Conservation (phyloP, 2,797 vertebrate species). For the Gymnocypris eckloni region DNA sequence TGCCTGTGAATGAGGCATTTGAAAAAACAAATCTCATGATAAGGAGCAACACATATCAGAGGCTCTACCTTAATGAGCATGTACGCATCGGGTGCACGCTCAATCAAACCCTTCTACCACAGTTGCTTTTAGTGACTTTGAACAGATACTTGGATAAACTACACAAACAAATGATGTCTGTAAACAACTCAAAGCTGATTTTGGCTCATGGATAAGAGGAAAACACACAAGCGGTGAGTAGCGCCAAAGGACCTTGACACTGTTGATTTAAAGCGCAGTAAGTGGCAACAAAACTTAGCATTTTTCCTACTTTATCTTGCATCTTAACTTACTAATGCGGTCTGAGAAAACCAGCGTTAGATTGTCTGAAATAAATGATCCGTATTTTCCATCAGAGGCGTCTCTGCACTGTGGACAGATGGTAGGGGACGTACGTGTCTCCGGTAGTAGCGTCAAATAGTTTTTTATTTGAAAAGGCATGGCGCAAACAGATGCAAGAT, state of each 20-base stretch:
- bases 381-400: constrained; percentile 45
- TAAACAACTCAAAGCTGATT: constrained; percentile 12
- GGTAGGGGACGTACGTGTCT: constrained; percentile 36
- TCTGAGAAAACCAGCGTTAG: constrained; percentile 31
- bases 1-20: neutral
- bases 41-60: neutral
- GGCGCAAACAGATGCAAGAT: constrained; percentile 31
- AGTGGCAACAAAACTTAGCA: neutral
- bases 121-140: constrained; percentile 6
- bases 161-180: constrained; percentile 1
- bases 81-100: neutral
- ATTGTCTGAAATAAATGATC: constrained; percentile 41
- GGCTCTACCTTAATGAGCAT: constrained; percentile 12
- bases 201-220: constrained; percentile 26
- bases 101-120: neutral
- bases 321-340: constrained; percentile 38
- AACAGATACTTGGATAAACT: neutral
- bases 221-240: neutral
- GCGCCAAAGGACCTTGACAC: neutral
- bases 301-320: neutral
- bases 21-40: neutral
- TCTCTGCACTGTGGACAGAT: constrained; percentile 29
- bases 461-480: constrained; percentile 46
- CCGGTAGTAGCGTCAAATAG: constrained; percentile 22
- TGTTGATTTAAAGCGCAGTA: neutral